Conservation (phyloP, 2,113 vertebrate species). For the Zosterops pallidus region DNA sequence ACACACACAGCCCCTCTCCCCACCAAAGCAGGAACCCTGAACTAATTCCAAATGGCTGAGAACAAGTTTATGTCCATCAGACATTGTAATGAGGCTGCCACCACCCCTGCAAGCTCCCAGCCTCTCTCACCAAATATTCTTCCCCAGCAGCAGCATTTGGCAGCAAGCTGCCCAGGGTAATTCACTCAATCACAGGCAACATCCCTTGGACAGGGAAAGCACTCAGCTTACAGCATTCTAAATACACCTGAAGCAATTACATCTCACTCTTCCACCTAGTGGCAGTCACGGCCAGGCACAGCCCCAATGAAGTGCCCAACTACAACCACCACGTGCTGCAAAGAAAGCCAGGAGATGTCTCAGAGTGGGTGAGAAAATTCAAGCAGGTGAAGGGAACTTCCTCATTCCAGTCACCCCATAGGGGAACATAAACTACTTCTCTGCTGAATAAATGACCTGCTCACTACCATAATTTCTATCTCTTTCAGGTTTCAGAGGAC, state of each 20-base stretch:
- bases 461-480: background rate
- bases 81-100: fast-evolving
- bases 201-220: background rate
- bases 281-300: background rate
- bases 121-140: background rate
- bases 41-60: background rate
- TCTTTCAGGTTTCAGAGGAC: background rate
- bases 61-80: background rate
- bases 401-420: background rate
- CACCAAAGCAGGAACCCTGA: background rate
- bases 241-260: background rate
- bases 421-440: background rate
- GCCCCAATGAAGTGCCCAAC: background rate
- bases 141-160: background rate
- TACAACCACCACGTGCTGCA: background rate
- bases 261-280: background rate
- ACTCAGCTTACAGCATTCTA: background rate
- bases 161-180: background rate
- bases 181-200: background rate
- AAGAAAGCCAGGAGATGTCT: background rate
- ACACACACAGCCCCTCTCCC: background rate
- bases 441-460: background rate
- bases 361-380: background rate
- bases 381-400: background rate
- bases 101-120: background rate